phyloP scores from a whole-genome alignment of 1,140 invertebrate species.

The Eriosoma lanigerum region DNA sequence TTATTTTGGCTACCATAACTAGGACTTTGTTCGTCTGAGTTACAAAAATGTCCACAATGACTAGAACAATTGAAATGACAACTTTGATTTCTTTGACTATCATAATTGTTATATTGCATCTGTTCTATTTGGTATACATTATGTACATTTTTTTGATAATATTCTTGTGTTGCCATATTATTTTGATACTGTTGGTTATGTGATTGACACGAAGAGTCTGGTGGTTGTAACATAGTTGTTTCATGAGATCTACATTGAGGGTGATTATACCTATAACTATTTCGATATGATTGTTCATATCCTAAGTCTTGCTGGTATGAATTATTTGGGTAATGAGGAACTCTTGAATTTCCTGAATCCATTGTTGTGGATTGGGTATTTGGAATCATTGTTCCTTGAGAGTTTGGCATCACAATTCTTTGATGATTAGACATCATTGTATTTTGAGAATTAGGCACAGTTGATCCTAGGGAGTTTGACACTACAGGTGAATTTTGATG shows the following conservation, averaged over 20 bases:
- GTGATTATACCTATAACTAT: constrained; percentile 32
- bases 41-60: constrained; percentile 49
- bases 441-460: constrained; percentile 13
- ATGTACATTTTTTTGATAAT: constrained; percentile 33
- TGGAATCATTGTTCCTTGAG: constrained; percentile 38
- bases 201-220: constrained; percentile 14
- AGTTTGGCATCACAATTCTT: constrained; percentile 2
- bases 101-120: constrained; percentile 41
- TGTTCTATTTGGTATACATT: constrained; percentile 27
- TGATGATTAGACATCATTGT: constrained; percentile 29
- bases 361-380: constrained; percentile 24
- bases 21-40: constrained; percentile 19
- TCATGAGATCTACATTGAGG: constrained; percentile 47
- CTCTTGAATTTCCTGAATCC: constrained; percentile 28
- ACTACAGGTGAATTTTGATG: constrained; percentile 36
- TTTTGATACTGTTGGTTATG: constrained; percentile 25
- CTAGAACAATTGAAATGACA: constrained; percentile 46
- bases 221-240: constrained; percentile 7
- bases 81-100: constrained; percentile 41
- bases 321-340: constrained; percentile 32
- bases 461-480: constrained; percentile 18
- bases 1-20: constrained; percentile 42
- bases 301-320: constrained; percentile 26
- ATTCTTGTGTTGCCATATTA: constrained; percentile 18
- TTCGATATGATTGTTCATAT: constrained; percentile 35